Base-by-base conservation (phyloP, 1,140 invertebrate species). In the Riptortus pedestris region DNA sequence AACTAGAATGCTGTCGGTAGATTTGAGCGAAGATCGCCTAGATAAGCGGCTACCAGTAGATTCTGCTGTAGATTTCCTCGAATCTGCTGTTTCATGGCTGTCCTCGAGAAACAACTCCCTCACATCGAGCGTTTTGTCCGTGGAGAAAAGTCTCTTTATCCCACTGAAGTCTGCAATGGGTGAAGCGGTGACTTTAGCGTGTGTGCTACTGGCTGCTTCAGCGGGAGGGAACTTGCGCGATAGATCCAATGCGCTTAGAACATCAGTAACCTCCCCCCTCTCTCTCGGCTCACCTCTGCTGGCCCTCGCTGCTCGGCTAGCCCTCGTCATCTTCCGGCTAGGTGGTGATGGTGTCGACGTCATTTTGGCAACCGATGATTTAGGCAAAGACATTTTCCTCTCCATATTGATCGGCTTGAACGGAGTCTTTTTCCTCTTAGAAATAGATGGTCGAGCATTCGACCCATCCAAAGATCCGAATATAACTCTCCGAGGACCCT, bases 171-270 rank as follows among this genome's bases (percentile, higher is more conserved):
- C 22, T 18, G 20, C 60, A 16, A 26, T 24, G n/a, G 52, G 9
- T 2, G 51, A 55, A 7, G 31, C 14, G 14, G 31, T 5, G 5
- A 38, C 14, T 38, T 38, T 5, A 7, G 31, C 31, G 14, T 38
- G 5, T 5, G 31, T 7, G 26, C 4, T 7, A 24, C 59, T 27
- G 33, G 63, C 18, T 24, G 27, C 26, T 12, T 24, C 14, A 1
- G 26, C 33, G n/a, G 24, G 1, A n/a, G 52, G 14, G 4, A 2
- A 24, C 28, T 28, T 64, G n/a, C 63, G 55, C 1, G 63, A 64
- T n/a, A 64, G 63, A 28, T 64, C 52, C 5, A 64, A 24, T 43
- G 63, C 63, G 16, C 57, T 64, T 20, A 64, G 26, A 5, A 64
- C 26, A 58, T 58, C 63, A n/a, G 33, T 55, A n/a, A 24, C 63